phyloP scores from a whole-genome alignment of 2,113 vertebrate genomes.

The Irena cyanogastra region DNA sequence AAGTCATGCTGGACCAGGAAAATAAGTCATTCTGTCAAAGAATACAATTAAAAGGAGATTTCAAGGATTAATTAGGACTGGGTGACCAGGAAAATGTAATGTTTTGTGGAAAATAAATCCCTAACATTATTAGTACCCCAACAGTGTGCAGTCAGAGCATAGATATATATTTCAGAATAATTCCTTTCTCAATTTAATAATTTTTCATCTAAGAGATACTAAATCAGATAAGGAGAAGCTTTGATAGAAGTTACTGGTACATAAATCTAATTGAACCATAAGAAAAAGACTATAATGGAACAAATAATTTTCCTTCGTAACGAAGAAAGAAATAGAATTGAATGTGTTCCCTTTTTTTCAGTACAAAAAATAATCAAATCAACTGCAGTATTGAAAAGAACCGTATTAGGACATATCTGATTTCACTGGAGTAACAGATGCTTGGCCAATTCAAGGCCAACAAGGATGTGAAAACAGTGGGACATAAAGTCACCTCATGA shows the following conservation, averaged over 20 bases:
- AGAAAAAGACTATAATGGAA: neutral
- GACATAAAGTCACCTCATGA: conserved; percentile 55
- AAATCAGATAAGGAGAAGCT: neutral
- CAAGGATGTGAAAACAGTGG: conserved; percentile 62
- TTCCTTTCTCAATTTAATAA: neutral
- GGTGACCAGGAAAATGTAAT: neutral
- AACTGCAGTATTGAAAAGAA: conserved; percentile 36
- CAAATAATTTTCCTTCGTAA: neutral
- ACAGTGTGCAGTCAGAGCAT: neutral
- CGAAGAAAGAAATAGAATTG: neutral
- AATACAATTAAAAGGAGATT: neutral
- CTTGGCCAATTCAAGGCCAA: conserved; percentile 66
- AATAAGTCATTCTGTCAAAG: neutral
- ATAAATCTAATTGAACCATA: neutral
- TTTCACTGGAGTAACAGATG: conserved; percentile 59
- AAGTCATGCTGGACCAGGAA: neutral
- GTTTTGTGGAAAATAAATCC: neutral
- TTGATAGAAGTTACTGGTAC: neutral
- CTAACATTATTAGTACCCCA: neutral
- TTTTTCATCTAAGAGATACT: neutral
- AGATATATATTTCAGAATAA: neutral
- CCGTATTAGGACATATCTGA: conserved; percentile 43
- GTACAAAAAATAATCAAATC: conserved; percentile 13
- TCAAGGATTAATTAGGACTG: neutral
- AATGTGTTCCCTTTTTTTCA: neutral